Evolutionary conservation across 2,113 vertebrate species (phyloP).

Genomic region (Octodon degus): DNA sequence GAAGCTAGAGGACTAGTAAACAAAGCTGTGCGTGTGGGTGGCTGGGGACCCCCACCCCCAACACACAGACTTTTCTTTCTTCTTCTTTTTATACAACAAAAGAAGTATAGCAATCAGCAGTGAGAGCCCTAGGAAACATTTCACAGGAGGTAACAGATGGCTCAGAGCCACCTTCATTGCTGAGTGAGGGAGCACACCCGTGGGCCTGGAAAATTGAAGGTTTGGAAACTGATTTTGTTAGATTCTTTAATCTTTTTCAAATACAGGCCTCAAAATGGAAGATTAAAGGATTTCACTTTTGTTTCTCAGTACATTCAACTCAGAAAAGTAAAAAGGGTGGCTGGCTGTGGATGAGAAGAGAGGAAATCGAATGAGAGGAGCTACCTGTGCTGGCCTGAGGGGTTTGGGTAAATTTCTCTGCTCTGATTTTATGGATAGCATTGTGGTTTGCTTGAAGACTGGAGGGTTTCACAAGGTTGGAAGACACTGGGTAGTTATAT

Average conservation of each 20-base stretch:
- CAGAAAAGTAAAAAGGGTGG: slow-evolving; percentile 33
- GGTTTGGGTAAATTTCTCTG: not conserved
- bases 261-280: slow-evolving; percentile 52
- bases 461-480: not conserved
- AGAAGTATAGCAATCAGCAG: slow-evolving; percentile 21
- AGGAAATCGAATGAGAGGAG: not conserved
- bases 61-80: not conserved
- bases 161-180: slow-evolving; percentile 64
- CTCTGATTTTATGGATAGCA: not conserved
- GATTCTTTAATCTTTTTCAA: slow-evolving; percentile 73
- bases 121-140: slow-evolving; percentile 14
- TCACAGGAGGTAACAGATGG: slow-evolving; percentile 57
- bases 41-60: not conserved
- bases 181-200: slow-evolving; percentile 43
- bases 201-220: slow-evolving; percentile 66
- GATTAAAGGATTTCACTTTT: slow-evolving; percentile 71
- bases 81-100: not conserved
- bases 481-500: not conserved
- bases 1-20: slow-evolving; percentile 49
- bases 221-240: slow-evolving; percentile 67
- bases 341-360: not conserved
- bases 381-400: not conserved
- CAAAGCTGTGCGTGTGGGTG: slow-evolving; percentile 20
- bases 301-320: slow-evolving; percentile 46
- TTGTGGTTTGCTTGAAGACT: not conserved